Evolutionary conservation across 2,113 vertebrate genomes (phyloP), one percentile per base, ranked within the genome.

Genomic region (Trogon melanurus): DNA sequence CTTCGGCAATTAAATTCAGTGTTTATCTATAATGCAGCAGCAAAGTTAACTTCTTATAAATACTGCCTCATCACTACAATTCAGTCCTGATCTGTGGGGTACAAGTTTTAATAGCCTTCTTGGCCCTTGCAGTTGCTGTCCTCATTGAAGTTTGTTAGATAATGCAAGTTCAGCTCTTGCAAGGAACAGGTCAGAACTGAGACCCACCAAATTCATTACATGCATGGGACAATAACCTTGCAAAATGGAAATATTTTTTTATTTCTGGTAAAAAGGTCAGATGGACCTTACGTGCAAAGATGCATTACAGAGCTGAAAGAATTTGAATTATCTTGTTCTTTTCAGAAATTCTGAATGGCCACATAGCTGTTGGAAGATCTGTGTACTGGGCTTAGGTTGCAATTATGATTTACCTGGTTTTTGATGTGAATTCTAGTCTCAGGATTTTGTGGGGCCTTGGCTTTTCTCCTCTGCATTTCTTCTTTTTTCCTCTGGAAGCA

Each of bases 1-100:
- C 20, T 38, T 51, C 29, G 27, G 83, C 88, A 91, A 88, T 58
- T 8, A 90, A 82, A 80, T 82, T 88, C 30, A 36, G 23, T 29
- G 6, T 76, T 69, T 72, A 74, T 64, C 22, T 81, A 22, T 57
- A 91, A 75, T 9, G 22, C 13, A 82, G 13, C 21, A 87, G 41
- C 18, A 91, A 62, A 81, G 12, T n/a, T 56, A 72, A 71, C 32
- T 71, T 47, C 66, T 51, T 51, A n/a, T 1, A 74, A 2, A 32
- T 69, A 21, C 11, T 65, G 9, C 38, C 26, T 30, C 36, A 53
- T 30, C 44, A 66, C 9, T 26, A 20, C 34, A 18, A 70, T 12
- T 95, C 73, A 73, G 25, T 32, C 50, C 16, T 64, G 47, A 54
- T 75, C 30, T 54, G 36, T 56, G 67, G 47, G 18, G 27, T 12